Evolutionary conservation across 2,888 invertebrate species (phyloP).

Genomic region (Tuta absoluta): DNA sequence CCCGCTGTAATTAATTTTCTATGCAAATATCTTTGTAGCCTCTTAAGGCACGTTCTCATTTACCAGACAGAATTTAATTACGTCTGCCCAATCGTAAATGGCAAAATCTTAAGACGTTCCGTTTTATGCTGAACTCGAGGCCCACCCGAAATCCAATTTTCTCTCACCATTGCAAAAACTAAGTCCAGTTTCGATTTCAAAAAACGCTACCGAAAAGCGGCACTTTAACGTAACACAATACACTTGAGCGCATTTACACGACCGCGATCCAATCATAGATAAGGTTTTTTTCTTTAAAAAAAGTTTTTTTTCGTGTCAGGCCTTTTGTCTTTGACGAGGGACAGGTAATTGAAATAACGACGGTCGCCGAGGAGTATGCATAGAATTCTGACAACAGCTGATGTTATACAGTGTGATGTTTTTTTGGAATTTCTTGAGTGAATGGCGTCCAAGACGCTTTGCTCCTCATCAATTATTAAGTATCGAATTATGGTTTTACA

Average conservation of each 20-base stretch:
- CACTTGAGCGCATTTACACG: slow-evolving; percentile 75
- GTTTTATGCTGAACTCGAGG: slow-evolving; percentile 23
- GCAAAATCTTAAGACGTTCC: slow-evolving; percentile 20
- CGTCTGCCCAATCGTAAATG: slow-evolving; percentile 16
- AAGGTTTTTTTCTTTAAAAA: slow-evolving; percentile 61
- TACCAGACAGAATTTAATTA: slow-evolving; percentile 24
- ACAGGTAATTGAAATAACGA: slow-evolving; percentile 80
- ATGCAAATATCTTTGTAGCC: slow-evolving; percentile 19
- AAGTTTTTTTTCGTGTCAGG: slow-evolving; percentile 66
- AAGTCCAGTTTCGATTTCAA: slow-evolving; percentile 50
- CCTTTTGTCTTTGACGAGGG: slow-evolving; percentile 81
- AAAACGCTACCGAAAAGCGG: slow-evolving; percentile 74
- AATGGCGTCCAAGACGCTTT: slow-evolving; percentile 16
- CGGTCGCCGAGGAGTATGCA: slow-evolving; percentile 69
- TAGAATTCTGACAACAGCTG: slow-evolving; percentile 78
- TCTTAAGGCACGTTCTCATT: slow-evolving; percentile 14
- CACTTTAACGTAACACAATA: slow-evolving; percentile 65
- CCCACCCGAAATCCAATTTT: slow-evolving; percentile 45
- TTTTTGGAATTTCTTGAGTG: slow-evolving; percentile 17
- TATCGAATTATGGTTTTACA: slow-evolving; percentile 3
- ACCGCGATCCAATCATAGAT: slow-evolving; percentile 81
- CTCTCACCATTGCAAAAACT: slow-evolving; percentile 31
- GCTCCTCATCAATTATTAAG: slow-evolving; percentile 8
- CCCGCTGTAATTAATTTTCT: slow-evolving; percentile 18
- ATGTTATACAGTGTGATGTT: slow-evolving; percentile 45